Base-by-base conservation (phyloP, 2,888 invertebrate species). In the Pediacus dermestoides region DNA sequence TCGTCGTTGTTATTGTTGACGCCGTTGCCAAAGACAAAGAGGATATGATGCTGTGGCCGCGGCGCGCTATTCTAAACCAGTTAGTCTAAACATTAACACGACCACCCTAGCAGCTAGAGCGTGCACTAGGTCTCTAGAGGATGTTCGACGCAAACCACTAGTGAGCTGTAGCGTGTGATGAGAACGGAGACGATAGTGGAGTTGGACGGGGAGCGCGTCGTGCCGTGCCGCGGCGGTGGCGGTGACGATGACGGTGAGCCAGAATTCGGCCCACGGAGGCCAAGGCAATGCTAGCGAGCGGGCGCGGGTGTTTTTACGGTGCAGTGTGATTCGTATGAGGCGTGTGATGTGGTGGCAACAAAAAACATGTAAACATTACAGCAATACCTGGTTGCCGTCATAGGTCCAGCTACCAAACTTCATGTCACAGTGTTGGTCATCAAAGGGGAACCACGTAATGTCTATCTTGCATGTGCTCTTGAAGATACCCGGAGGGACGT, bases 381-480 rank as follows among this genome's bases (percentile, higher is more conserved):
- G 57, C 59, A 53, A 72, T 87, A 90, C 90, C 88, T 90, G 89
- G 78, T 85, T 86, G 78, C 94, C 94, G 75, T 92, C 91, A 80
- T 97, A 95, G 70, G 97, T 96, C 99, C 99, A 99, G 78, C 96
- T 95, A 78, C 97, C 97, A 75, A 97, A 97, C 85, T 97, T 94
- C 90, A 97, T 92, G 76, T 91, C 88, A 81, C 99, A 99, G 77
- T 88, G 87, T 83, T 99, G 99, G 78, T 97, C 96, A 81, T 99
- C 99, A 81, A 97, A 99, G 74, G 97, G 97, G 82, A 99, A 99
- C 96, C 96, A 97, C 74, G 95, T 95, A 85, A 99, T 97, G 84
- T 97, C 94, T 79, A 99, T 97, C 82, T 92, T 92, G 85, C 99
- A 99, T 77, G 96, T 97, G 84, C 95, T 94, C 85, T 95, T 96